Evolutionary conservation across 30 jellyfish, hydroid and myxozoan species (phyloP).

Genomic region (Pseudorhiza aurosa): DNA sequence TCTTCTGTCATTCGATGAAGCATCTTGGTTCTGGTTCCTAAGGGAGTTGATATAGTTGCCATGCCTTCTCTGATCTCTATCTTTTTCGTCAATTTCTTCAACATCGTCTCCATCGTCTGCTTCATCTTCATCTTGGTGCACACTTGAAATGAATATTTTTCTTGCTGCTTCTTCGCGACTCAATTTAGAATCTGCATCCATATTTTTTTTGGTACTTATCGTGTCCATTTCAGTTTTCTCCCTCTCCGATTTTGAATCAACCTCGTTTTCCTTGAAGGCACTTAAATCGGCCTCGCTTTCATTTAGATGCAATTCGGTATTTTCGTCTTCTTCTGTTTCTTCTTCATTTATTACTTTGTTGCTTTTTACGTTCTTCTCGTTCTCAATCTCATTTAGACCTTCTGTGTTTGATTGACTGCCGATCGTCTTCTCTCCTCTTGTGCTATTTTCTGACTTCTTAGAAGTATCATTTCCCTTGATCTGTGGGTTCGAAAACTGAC

Average conservation of each 20-base stretch:
- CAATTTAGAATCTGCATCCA: neutral
- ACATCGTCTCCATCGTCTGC: neutral
- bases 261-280: neutral
- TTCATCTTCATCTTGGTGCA: neutral
- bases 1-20: too few species aligned
- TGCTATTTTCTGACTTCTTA: neutral
- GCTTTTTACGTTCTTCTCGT: neutral
- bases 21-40: too few species aligned
- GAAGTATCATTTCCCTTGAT: too few species aligned
- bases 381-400: neutral
- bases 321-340: neutral
- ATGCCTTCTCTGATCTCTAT: neutral
- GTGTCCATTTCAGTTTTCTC: too few species aligned
- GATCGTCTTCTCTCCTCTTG: neutral
- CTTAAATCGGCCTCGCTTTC: neutral
- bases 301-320: neutral
- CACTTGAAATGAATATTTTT: slow-evolving; percentile 24
- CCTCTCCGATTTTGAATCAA: too few species aligned
- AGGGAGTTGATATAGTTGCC: too few species aligned
- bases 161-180: slow-evolving; percentile 57
- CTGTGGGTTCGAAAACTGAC: too few species aligned
- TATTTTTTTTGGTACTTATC: too few species aligned
- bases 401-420: neutral
- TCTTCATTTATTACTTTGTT: neutral
- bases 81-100: neutral